Percentiles rank a stretch among this genome's conserved stretches.
These are phyloP conservation scores for Cosmia trapezina DNA, from an alignment of 2,888 invertebrate genomes.

Conservation along the genomic window DNA sequence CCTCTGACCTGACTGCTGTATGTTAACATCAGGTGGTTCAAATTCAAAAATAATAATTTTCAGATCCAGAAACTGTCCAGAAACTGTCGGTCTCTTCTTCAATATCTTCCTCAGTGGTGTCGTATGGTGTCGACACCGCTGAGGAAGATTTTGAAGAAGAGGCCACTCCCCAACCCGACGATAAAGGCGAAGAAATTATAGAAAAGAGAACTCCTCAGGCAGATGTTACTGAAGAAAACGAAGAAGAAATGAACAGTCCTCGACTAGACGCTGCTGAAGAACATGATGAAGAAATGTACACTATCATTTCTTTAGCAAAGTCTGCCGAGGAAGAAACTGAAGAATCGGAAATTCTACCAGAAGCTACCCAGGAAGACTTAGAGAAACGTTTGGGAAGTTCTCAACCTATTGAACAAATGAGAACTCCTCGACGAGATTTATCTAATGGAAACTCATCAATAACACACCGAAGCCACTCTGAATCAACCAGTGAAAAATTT, in stretches of 20 bases:
- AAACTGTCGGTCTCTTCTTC: too few relatives aligned
- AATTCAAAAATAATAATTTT: background rate
- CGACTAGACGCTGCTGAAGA: too few relatives aligned
- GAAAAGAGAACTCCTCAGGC: background rate
- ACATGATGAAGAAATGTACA: too few relatives aligned
- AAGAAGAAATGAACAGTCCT: too few relatives aligned
- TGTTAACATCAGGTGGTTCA: too few relatives aligned
- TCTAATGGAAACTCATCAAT: slow-evolving; percentile 23
- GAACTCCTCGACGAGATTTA: slow-evolving; percentile 17
- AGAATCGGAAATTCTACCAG: background rate
- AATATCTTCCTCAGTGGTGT: too few relatives aligned
- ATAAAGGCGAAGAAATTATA: background rate
- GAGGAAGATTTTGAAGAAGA: background rate
- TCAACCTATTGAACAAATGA: slow-evolving; percentile 30
- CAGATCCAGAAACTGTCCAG: slow-evolving; percentile 42
- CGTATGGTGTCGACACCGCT: background rate
- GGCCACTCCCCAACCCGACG: background rate
- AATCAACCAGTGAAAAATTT: background rate
- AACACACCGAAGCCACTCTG: background rate
- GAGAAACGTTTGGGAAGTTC: background rate
- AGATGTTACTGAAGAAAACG: too few relatives aligned
- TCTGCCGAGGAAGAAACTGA: too few relatives aligned
- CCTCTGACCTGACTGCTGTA: too few relatives aligned
- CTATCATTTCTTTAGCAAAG: too few relatives aligned
- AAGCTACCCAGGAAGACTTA: background rate